Percentiles rank a stretch among this genome's conserved stretches.
phyloP scores from a whole-genome alignment of 2,113 vertebrate genomes.

The Tinamus guttatus region DNA sequence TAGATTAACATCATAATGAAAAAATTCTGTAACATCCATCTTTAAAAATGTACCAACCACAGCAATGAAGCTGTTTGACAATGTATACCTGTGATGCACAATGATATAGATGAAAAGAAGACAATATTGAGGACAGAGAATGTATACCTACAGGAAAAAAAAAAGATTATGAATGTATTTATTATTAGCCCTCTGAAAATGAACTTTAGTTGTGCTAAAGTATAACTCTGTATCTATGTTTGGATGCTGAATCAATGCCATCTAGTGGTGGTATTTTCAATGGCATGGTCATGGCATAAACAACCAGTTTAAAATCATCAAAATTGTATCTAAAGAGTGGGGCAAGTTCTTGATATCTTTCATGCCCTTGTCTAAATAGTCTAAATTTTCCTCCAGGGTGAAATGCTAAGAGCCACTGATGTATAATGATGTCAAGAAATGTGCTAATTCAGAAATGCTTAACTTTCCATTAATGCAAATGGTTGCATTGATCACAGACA shows the following conservation, averaged over 20 bases:
- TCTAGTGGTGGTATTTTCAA: constrained; percentile 65
- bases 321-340: neutral
- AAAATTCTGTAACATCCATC: neutral
- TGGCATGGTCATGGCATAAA: neutral
- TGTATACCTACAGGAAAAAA: neutral
- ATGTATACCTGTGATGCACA: no score
- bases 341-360: neutral
- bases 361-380: neutral
- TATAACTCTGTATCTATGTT: neutral
- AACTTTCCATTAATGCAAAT: neutral
- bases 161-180: neutral
- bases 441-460: neutral
- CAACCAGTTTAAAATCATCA: neutral
- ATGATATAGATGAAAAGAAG: neutral
- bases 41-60: neutral
- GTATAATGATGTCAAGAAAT: rapidly evolving
- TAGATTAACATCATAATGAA: neutral
- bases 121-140: neutral
- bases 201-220: neutral
- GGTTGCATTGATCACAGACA: neutral
- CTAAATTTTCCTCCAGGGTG: neutral
- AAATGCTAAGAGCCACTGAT: neutral
- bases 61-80: neutral
- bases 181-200: neutral
- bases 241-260: constrained; percentile 75